Percentiles rank a stretch among this genome's conserved stretches.
Evolutionary conservation across 2,797 vertebrate genomes (phyloP).

Genomic region (Siniperca obscura): DNA sequence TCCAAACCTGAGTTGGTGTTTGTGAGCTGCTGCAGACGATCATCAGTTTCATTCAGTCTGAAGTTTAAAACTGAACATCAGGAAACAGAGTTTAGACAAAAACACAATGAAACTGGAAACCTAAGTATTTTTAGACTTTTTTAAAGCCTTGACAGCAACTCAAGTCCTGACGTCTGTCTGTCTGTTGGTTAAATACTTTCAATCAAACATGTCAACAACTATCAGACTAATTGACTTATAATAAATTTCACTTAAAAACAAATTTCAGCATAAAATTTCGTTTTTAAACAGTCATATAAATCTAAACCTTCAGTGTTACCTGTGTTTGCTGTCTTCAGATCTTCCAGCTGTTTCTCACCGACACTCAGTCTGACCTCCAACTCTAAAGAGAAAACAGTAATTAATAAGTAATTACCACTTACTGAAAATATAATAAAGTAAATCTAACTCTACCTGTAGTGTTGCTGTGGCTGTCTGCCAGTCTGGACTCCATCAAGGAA

Average conservation of each 20-base stretch:
- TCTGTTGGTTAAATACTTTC: too few species aligned
- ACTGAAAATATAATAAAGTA: too few species aligned
- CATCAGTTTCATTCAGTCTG: conserved; percentile 12
- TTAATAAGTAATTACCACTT: not conserved
- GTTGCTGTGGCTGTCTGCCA: not conserved
- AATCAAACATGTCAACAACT: too few species aligned
- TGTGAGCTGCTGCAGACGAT: not conserved
- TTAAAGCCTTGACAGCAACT: too few species aligned
- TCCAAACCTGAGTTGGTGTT: conserved; percentile 24
- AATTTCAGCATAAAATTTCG: too few species aligned
- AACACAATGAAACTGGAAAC: not conserved
- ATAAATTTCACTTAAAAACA: too few species aligned
- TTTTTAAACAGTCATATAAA: too few species aligned
- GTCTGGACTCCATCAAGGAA: too few species aligned
- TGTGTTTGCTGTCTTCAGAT: conserved; percentile 15
- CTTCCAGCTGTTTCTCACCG: conserved; percentile 20
- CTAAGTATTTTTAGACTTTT: too few species aligned
- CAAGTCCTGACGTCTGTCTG: too few species aligned
- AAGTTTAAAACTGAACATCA: conserved; percentile 9
- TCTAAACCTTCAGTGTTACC: conserved; percentile 13
- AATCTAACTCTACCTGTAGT: conserved; percentile 7
- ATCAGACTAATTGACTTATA: too few species aligned
- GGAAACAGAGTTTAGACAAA: not conserved
- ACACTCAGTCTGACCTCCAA: conserved; percentile 17
- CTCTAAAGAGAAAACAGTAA: not conserved